These are phyloP conservation scores for Carcinoscorpius rotundicauda DNA, from an alignment of 1,140 invertebrate species.

Conservation along the genomic window DNA sequence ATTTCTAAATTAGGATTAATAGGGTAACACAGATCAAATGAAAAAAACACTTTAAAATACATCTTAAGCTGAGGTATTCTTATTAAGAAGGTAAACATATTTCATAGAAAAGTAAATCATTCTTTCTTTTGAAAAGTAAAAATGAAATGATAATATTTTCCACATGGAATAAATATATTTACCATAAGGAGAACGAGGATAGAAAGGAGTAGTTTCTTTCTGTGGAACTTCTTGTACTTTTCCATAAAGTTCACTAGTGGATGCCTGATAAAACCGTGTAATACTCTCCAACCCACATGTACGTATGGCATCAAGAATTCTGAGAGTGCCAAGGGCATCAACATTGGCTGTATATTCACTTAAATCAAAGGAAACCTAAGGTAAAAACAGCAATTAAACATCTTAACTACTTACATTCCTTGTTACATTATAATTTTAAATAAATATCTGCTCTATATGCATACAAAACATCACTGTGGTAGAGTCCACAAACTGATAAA, in stretches of 20 bases:
- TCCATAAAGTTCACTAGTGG: constrained; percentile 97
- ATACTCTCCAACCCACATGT: constrained; percentile 74
- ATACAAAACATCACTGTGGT: too few relatives aligned
- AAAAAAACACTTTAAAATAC: too few relatives aligned
- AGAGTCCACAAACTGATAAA: too few relatives aligned
- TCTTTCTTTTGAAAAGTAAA: too few relatives aligned
- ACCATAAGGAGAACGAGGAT: constrained; percentile 99
- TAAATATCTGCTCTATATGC: too few relatives aligned
- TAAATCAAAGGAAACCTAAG: constrained; percentile 83
- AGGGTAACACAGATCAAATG: too few relatives aligned
- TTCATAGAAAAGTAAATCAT: too few relatives aligned
- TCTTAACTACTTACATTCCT: background rate
- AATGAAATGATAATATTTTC: too few relatives aligned
- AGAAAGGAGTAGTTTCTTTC: constrained; percentile 96
- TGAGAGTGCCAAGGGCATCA: constrained; percentile 90
- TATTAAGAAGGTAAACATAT: too few relatives aligned
- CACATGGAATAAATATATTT: constrained; percentile 20
- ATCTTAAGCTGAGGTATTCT: too few relatives aligned
- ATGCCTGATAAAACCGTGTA: constrained; percentile 94
- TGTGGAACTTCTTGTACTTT: constrained; percentile 94
- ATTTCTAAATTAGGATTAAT: too few relatives aligned
- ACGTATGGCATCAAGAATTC: constrained; percentile 88
- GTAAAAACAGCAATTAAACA: constrained; percentile 12
- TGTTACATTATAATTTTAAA: too few relatives aligned
- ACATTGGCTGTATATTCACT: constrained; percentile 99